These are phyloP conservation scores for Staurois parvus DNA, from an alignment of 2,797 vertebrate species.

Conservation along the genomic window DNA sequence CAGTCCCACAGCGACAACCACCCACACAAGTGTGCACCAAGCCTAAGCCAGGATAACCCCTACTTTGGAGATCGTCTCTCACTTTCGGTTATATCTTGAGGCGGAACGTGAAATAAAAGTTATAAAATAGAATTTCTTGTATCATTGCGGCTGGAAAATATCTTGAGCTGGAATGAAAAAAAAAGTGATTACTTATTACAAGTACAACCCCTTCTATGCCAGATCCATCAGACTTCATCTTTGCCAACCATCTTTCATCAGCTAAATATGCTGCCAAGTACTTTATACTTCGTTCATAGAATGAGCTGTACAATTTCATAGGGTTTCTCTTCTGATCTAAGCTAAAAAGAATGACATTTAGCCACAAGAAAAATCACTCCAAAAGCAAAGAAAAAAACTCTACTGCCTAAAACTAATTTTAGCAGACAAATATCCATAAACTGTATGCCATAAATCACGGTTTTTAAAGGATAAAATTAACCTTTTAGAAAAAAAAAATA, in stretches of 20 bases:
- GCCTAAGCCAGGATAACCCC: too few species aligned
- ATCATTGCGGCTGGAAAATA: background rate
- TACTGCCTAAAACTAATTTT: too few species aligned
- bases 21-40: too few species aligned
- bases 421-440: too few species aligned
- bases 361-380: background rate
- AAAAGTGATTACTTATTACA: background rate
- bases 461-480: too few species aligned
- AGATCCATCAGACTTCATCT: background rate
- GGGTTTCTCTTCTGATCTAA: background rate
- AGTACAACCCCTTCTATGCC: background rate
- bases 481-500: too few species aligned
- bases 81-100: too few species aligned
- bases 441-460: too few species aligned
- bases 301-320: background rate
- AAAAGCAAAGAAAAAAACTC: too few species aligned
- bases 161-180: background rate
- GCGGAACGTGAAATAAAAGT: too few species aligned
- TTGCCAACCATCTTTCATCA: slow-evolving; percentile 1
- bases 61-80: too few species aligned
- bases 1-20: too few species aligned
- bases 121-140: background rate
- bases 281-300: background rate
- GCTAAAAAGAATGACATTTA: background rate
- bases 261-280: background rate